phyloP scores from a whole-genome alignment of 2,888 invertebrate genomes.

The Abscondita cerata region DNA sequence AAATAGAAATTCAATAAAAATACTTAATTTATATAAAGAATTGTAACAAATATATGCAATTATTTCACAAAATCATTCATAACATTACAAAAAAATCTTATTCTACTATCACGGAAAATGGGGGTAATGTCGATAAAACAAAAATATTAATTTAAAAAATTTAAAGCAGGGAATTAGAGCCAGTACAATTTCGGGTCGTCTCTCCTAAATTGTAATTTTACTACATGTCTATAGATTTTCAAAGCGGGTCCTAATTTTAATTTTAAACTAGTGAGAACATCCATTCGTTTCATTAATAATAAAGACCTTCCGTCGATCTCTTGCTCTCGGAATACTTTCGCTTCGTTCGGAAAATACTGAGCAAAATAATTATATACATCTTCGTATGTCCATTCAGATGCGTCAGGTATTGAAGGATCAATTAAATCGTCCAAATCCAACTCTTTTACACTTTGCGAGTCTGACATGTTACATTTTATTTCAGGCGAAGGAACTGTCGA shows the following conservation, averaged over 20 bases:
- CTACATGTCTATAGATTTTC: slow-evolving; percentile 81
- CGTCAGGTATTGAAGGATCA: slow-evolving; percentile 78
- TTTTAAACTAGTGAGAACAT: slow-evolving; percentile 82
- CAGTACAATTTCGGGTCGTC: slow-evolving; percentile 77
- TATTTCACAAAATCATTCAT: too few species aligned
- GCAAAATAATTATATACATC: slow-evolving; percentile 84
- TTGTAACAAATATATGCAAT: not conserved
- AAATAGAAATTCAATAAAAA: not conserved
- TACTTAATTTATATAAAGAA: not conserved
- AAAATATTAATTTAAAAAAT: slow-evolving; percentile 14
- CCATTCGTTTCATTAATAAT: slow-evolving; percentile 81
- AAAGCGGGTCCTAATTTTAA: slow-evolving; percentile 88
- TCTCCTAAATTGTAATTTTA: slow-evolving; percentile 80
- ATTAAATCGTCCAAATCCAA: slow-evolving; percentile 56
- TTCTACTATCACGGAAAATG: slow-evolving; percentile 15
- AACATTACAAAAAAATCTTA: too few species aligned
- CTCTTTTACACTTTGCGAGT: slow-evolving; percentile 48
- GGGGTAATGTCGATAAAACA: not conserved
- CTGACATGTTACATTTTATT: slow-evolving; percentile 39
- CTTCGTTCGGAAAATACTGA: slow-evolving; percentile 80
- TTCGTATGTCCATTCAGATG: slow-evolving; percentile 80
- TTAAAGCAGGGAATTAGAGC: slow-evolving; percentile 60
- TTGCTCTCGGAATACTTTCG: slow-evolving; percentile 83
- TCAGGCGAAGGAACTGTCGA: slow-evolving; percentile 29
- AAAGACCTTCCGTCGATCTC: slow-evolving; percentile 92